These are phyloP conservation scores for Dendrolimus kikuchii DNA, from an alignment of 1,140 invertebrate genomes.

Conservation along the genomic window DNA sequence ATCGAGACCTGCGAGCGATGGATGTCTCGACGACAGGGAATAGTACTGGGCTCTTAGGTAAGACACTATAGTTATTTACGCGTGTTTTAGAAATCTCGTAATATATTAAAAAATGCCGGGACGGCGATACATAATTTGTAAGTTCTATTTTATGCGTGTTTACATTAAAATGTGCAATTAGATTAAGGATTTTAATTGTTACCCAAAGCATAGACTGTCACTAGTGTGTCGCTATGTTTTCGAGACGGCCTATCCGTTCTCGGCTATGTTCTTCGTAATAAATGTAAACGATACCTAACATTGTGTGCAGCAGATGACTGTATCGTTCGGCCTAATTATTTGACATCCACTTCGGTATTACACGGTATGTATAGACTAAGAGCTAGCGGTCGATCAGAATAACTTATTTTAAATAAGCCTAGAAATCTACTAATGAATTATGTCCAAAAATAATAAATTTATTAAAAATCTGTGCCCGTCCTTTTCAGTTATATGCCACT, in stretches of 20 bases:
- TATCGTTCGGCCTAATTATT: constrained; percentile 19
- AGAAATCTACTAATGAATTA: no score
- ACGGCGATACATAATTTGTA: constrained; percentile 44
- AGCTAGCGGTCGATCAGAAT: constrained; percentile 17
- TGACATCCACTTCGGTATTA: constrained; percentile 21
- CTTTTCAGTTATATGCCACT: no score
- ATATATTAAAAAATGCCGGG: constrained; percentile 54
- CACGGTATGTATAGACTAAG: constrained; percentile 8
- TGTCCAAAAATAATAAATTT: no score
- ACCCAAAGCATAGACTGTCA: constrained; percentile 53
- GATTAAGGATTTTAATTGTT: constrained; percentile 59
- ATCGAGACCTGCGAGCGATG: neutral
- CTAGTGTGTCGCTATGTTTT: constrained; percentile 23
- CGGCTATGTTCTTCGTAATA: constrained; percentile 28
- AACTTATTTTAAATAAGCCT: constrained; percentile 6
- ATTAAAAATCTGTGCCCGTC: no score
- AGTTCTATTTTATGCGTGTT: constrained; percentile 59
- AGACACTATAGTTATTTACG: constrained; percentile 49
- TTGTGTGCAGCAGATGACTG: constrained; percentile 12
- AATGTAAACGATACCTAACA: constrained; percentile 15
- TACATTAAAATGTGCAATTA: constrained; percentile 65
- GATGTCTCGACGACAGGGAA: constrained; percentile 43
- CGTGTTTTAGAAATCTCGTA: constrained; percentile 70
- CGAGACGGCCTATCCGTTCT: constrained; percentile 6
- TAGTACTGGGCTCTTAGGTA: constrained; percentile 44